Percentiles rank a stretch among this genome's conserved stretches.
These are phyloP conservation scores for Leguminivora glycinivorella DNA, from an alignment of 1,140 invertebrate genomes.

Conservation along the genomic window DNA sequence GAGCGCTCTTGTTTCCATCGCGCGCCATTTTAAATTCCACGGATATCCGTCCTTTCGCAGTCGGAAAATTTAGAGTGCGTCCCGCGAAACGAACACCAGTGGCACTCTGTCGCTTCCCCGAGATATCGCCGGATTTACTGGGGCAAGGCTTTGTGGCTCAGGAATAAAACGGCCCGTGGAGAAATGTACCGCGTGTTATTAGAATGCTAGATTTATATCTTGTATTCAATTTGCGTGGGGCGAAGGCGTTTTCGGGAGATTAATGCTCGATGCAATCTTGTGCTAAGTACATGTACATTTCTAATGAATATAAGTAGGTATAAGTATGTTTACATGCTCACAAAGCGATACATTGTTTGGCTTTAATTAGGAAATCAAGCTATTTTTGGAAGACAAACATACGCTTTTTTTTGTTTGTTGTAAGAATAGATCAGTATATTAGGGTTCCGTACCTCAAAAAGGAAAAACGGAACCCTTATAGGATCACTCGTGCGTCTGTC, in stretches of 20 bases:
- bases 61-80: slow-evolving; percentile 63
- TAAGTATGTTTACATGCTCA: no score
- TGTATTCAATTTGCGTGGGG: slow-evolving; percentile 70
- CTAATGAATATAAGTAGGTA: background rate
- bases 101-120: slow-evolving; percentile 61
- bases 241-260: slow-evolving; percentile 39
- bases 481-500: no score
- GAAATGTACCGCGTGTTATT: slow-evolving; percentile 71
- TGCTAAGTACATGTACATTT: background rate
- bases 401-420: no score
- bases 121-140: slow-evolving; percentile 70
- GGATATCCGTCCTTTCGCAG: slow-evolving; percentile 52
- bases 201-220: slow-evolving; percentile 71
- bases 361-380: no score
- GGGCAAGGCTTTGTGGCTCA: slow-evolving; percentile 63
- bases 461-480: no score
- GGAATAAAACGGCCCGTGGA: slow-evolving; percentile 70
- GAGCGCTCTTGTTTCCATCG: slow-evolving; percentile 47
- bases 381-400: no score
- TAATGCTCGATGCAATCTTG: slow-evolving; percentile 17
- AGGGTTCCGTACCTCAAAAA: no score
- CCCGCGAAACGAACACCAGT: slow-evolving; percentile 51
- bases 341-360: background rate
- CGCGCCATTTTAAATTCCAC: slow-evolving; percentile 53
- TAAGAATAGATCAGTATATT: no score